Evolutionary conservation across 2,888 invertebrate genomes (phyloP), one percentile per base, ranked within the genome.

Genomic region (Neuroscelio doddi): DNA sequence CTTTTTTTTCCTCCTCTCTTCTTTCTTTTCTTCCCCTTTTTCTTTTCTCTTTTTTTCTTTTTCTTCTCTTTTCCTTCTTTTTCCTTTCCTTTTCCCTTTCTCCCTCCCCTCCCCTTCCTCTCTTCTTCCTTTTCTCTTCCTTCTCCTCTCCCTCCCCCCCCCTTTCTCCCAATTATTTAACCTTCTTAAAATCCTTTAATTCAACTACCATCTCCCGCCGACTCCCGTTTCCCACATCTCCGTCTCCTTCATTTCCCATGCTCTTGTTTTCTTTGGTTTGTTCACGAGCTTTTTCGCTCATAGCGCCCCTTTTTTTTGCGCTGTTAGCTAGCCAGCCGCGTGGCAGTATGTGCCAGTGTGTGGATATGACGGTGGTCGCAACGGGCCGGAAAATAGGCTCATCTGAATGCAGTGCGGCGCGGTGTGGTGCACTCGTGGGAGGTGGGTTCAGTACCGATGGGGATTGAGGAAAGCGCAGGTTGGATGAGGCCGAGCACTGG

Each of bases 351-450:
- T 30, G 27, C 34, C 12, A 26, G 29, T 12, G 49, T 53, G 16
- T 34, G 50, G 24, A 49, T 53, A 58, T 69, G 56, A 57, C 58
- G 64, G 57, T 53, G 69, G 63, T 68, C 64, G 69, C 73, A 71
- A 67, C 68, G 71, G 73, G 58, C 72, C 69, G 75, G 73, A 77
- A 77, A 77, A 75, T 75, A 73, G 76, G 77, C 75, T 76, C 77
- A 75, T 78, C 76, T 70, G 77, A 74, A 76, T 76, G 74, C 75
- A 68, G 67, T 59, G 67, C 59, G 63, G 58, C 27, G 41, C 42
- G 26, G 41, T 34, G 15, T 34, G 12, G 55, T 36, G 46, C 52
- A 52, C 59, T 52, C 10, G 50, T 29, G 46, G 47, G 58, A 49
- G 49, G 52, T 38, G 57, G 47, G 41, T 45, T 58, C 51, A 58